These are phyloP conservation scores for Caloenas nicobarica DNA, from an alignment of 2,113 vertebrate genomes.

Conservation along the genomic window DNA sequence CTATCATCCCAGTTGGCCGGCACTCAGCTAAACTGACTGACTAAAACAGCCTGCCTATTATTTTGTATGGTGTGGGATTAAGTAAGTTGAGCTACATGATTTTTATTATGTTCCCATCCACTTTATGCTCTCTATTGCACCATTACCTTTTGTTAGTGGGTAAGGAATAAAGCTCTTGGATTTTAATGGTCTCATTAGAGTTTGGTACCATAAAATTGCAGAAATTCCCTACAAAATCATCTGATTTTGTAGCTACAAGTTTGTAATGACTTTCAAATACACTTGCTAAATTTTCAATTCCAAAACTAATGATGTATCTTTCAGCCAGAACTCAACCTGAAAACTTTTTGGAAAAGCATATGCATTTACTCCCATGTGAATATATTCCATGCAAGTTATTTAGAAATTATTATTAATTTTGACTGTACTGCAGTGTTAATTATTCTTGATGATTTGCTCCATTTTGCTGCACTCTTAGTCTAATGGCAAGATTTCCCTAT, in stretches of 20 bases:
- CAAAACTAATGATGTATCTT: background rate
- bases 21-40: background rate
- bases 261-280: background rate
- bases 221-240: background rate
- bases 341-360: background rate
- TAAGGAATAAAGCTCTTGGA: slow-evolving; percentile 5
- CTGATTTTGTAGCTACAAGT: background rate
- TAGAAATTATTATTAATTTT: background rate
- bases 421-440: background rate
- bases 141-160: slow-evolving; percentile 4
- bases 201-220: background rate
- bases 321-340: background rate
- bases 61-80: background rate
- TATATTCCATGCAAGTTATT: background rate
- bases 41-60: background rate
- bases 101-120: background rate
- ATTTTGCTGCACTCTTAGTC: background rate
- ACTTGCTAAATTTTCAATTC: background rate
- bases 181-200: background rate
- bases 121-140: background rate
- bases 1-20: background rate
- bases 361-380: background rate
- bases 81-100: background rate
- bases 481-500: background rate
- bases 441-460: background rate